Percentiles rank a stretch among this genome's conserved stretches.
Conservation (phyloP, 2,797 vertebrate genomes). For the Botia almorhae region DNA sequence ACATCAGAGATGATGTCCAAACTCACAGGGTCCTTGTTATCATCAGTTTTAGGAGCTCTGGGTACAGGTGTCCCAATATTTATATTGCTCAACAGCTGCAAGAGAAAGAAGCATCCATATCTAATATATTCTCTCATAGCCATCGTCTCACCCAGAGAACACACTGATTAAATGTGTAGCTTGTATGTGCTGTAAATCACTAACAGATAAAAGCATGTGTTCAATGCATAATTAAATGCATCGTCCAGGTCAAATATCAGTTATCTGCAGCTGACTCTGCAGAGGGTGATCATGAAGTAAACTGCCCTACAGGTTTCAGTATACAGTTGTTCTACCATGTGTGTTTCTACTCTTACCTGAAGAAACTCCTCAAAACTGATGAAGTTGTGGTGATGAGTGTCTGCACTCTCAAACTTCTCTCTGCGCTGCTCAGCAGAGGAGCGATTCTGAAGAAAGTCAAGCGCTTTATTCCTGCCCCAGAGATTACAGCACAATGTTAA, state of each 20-base stretch:
- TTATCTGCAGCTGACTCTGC: neutral
- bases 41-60: neutral
- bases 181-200: no score
- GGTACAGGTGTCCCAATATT: slow-evolving; percentile 9
- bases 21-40: slow-evolving; percentile 1
- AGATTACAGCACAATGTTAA: neutral
- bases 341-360: slow-evolving; percentile 19
- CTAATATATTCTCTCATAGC: neutral
- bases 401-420: slow-evolving; percentile 20
- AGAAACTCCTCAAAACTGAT: slow-evolving; percentile 37
- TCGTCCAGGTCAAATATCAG: neutral
- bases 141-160: neutral
- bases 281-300: neutral
- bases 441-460: slow-evolving; percentile 14
- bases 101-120: neutral
- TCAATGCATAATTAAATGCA: no score
- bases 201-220: no score
- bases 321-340: no score
- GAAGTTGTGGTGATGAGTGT: slow-evolving; percentile 7
- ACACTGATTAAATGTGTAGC: no score
- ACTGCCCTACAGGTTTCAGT: no score
- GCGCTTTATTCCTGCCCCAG: slow-evolving; percentile 13
- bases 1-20: neutral
- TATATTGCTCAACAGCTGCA: slow-evolving; percentile 25
- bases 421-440: slow-evolving; percentile 23